Conservation (phyloP, 2,797 vertebrate species). For the Alcedo atthis region DNA sequence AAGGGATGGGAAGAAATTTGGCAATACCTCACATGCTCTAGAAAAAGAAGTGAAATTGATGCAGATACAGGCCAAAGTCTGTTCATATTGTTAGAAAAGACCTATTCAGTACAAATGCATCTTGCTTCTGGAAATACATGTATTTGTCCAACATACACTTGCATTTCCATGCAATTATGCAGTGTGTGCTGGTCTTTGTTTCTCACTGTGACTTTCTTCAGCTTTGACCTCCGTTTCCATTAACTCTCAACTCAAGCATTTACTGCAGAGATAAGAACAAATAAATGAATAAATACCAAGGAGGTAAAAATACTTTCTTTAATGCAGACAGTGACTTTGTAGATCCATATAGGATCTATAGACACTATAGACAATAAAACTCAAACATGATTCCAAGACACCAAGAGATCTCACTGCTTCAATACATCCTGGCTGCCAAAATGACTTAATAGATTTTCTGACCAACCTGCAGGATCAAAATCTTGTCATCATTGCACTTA, state of each 20-base stretch:
- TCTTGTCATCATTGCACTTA: not conserved
- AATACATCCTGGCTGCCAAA: not conserved
- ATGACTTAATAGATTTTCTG: slow-evolving; percentile 22
- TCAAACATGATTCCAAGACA: not conserved
- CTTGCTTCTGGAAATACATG: not conserved
- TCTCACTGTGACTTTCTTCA: not conserved
- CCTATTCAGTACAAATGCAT: not conserved
- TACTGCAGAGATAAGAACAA: not conserved
- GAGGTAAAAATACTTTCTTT: not conserved
- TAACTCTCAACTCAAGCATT: not conserved
- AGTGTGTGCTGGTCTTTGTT: not conserved
- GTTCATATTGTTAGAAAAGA: not conserved
- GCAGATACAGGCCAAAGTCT: not conserved
- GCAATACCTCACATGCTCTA: not conserved
- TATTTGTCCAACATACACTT: not conserved
- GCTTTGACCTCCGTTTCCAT: not conserved
- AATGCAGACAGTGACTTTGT: not conserved
- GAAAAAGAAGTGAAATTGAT: not conserved
- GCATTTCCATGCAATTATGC: not conserved
- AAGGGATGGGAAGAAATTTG: not conserved
- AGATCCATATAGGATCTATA: not conserved
- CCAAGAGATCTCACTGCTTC: not conserved
- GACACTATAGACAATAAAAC: not conserved
- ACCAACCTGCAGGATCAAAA: not conserved
- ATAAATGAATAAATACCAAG: not conserved